These are phyloP conservation scores for Typhlomys cinereus DNA, from an alignment of 2,113 vertebrate genomes.

Conservation along the genomic window DNA sequence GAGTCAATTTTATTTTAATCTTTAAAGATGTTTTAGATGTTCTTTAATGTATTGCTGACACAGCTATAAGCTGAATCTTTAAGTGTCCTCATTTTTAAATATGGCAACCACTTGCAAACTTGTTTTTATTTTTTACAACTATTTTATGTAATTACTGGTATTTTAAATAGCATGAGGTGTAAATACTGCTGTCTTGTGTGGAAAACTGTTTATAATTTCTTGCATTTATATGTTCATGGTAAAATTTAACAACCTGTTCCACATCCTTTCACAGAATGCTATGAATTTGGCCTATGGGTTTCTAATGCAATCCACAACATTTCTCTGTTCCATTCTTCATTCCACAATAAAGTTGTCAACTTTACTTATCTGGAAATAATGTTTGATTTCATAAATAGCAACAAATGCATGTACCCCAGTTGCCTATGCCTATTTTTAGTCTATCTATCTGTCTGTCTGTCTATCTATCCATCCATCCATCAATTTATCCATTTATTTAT, in stretches of 20 bases:
- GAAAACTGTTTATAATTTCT: conserved; percentile 4
- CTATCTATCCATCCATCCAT: no score
- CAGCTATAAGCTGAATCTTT: not conserved
- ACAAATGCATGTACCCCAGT: not conserved
- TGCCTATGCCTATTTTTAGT: not conserved
- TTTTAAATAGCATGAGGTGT: not conserved
- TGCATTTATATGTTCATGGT: not conserved
- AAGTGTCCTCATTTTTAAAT: conserved; percentile 6
- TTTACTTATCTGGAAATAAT: not conserved
- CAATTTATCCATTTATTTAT: no score
- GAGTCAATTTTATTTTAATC: not conserved
- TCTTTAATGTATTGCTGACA: not conserved
- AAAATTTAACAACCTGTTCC: not conserved
- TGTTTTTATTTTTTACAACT: conserved; percentile 24
- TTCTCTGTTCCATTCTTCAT: not conserved
- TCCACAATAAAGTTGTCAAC: not conserved
- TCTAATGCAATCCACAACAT: not conserved
- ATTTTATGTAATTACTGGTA: conserved; percentile 37
- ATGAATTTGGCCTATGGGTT: not conserved
- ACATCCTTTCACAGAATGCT: not conserved
- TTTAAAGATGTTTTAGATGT: not conserved
- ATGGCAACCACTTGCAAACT: not conserved
- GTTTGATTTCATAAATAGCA: not conserved
- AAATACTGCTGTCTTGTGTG: conserved; percentile 21
- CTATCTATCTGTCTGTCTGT: not conserved